These are phyloP conservation scores for Azemiops feae DNA, from an alignment of 2,113 vertebrate genomes.

Conservation along the genomic window DNA sequence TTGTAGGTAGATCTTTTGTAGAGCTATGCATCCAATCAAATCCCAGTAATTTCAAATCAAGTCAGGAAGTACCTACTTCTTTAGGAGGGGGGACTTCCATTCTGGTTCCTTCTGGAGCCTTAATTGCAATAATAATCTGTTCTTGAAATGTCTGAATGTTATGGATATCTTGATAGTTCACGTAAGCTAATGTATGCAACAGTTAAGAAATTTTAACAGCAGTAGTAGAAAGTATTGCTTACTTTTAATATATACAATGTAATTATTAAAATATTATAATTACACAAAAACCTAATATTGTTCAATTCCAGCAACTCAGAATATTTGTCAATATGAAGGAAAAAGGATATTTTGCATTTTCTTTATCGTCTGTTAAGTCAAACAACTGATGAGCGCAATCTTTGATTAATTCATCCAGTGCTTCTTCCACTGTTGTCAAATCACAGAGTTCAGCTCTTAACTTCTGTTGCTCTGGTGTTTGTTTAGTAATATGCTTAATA, in stretches of 20 bases:
- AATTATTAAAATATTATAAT: neutral
- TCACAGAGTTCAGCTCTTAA: slow-evolving; percentile 78
- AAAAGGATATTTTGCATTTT: slow-evolving; percentile 90
- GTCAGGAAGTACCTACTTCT: slow-evolving; percentile 68
- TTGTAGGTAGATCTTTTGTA: neutral
- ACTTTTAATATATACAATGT: neutral
- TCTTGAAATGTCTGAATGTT: slow-evolving; percentile 79
- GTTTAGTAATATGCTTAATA: slow-evolving; percentile 58
- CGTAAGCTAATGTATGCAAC: slow-evolving; percentile 80
- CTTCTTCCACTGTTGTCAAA: slow-evolving; percentile 84
- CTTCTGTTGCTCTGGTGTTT: slow-evolving; percentile 55
- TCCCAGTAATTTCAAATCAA: neutral
- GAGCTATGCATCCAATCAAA: neutral
- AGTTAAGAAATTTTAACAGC: slow-evolving; percentile 67
- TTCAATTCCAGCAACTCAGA: neutral
- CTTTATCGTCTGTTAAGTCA: slow-evolving; percentile 78
- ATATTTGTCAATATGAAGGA: neutral
- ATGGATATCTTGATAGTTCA: slow-evolving; percentile 84
- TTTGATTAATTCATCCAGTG: slow-evolving; percentile 87
- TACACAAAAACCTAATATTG: neutral
- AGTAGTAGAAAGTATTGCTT: neutral
- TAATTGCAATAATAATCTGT: slow-evolving; percentile 87
- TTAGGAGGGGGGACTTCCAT: slow-evolving; percentile 85
- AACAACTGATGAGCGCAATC: slow-evolving; percentile 86
- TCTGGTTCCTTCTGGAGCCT: slow-evolving; percentile 88